These are phyloP conservation scores for Hipposideros armiger DNA, from an alignment of 2,113 vertebrate species.

Conservation along the genomic window DNA sequence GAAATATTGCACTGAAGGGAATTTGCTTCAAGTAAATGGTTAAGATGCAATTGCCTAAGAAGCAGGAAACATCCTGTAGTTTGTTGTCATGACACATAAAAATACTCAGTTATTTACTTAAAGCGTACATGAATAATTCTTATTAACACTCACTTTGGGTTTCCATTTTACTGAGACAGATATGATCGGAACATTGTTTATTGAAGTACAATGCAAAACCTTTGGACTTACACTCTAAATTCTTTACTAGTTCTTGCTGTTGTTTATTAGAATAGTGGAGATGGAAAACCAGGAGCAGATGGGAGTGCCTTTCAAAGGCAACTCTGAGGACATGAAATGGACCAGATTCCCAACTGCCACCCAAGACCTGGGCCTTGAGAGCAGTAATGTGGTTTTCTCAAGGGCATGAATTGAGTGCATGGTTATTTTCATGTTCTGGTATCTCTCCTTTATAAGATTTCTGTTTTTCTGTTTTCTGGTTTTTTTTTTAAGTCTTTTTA, in stretches of 20 bases:
- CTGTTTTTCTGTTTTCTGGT: background rate
- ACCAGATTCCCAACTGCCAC: background rate
- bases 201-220: conserved; percentile 21
- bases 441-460: background rate
- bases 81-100: background rate
- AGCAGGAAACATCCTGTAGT: background rate
- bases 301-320: background rate
- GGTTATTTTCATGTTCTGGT: background rate
- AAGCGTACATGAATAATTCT: conserved; percentile 19
- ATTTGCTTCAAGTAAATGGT: background rate
- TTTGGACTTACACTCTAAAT: background rate
- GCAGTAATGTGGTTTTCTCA: background rate
- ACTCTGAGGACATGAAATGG: background rate
- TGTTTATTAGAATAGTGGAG: background rate
- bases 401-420: background rate
- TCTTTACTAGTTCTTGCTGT: background rate
- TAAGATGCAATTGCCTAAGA: background rate
- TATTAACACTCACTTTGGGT: background rate
- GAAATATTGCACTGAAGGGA: background rate
- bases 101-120: background rate
- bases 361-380: background rate
- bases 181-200: background rate
- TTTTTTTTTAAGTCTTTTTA: background rate
- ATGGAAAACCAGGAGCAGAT: background rate
- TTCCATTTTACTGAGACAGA: background rate